These are phyloP conservation scores for Wasmannia auropunctata DNA, from an alignment of 1,140 invertebrate genomes.

Conservation along the genomic window DNA sequence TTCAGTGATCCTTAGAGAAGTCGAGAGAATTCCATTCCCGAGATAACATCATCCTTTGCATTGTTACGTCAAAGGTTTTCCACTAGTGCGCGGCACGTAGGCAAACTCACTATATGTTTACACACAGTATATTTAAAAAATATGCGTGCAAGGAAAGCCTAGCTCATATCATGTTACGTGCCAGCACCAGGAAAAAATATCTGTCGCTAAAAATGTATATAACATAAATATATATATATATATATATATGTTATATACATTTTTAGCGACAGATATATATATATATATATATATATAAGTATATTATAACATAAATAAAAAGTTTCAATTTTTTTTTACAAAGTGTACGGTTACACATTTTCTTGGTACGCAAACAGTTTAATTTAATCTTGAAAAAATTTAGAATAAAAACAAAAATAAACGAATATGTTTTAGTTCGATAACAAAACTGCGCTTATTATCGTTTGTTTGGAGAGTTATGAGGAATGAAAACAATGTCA, in stretches of 20 bases:
- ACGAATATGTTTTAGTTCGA: not conserved
- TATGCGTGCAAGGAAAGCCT: not conserved
- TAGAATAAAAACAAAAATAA: not conserved
- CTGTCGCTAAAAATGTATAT: not conserved
- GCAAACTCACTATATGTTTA: not conserved
- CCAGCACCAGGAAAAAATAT: not conserved
- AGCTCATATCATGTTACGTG: not conserved
- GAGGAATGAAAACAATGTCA: not conserved
- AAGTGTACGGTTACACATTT: not conserved
- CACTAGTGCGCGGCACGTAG: not conserved
- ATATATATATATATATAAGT: too few species aligned
- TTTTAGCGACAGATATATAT: too few species aligned
- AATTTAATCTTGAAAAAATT: slow-evolving; percentile 5
- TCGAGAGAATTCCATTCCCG: slow-evolving; percentile 34
- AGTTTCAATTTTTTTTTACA: not conserved
- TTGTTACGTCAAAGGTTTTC: slow-evolving; percentile 37
- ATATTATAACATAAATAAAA: slow-evolving; percentile 15
- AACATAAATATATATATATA: slow-evolving; percentile 8
- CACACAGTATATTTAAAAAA: slow-evolving; percentile 21
- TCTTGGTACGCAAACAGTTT: not conserved
- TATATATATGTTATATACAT: too few species aligned
- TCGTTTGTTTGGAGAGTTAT: not conserved
- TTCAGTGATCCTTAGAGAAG: slow-evolving; percentile 32
- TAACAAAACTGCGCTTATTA: not conserved
- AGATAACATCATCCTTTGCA: slow-evolving; percentile 1